Evolutionary conservation across 1,140 invertebrate genomes (phyloP), one percentile per base, ranked within the genome.

Genomic region (Vanessa atalanta): DNA sequence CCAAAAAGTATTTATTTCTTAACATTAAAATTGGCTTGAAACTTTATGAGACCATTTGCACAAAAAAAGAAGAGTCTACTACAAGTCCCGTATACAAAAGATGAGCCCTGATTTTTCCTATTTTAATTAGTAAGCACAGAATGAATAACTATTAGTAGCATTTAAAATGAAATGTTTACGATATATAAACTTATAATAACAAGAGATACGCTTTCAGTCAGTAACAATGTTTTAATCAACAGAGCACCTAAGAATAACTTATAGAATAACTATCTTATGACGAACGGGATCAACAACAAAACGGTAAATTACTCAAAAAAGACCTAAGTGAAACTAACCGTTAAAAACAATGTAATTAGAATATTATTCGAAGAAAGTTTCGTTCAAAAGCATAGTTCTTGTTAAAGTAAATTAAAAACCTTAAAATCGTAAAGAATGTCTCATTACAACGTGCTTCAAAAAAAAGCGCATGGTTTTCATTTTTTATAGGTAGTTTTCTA

Each of bases 391-490:
- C 23, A 6, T 20, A 50, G 50, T 15, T 37, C 5, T 6, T 5
- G 15, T 67, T n/a, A 23, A 55, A 43, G n/a, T 60, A 13, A 50
- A 47, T 67, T 9, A 47, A 65, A 47, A 26, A 55, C 47, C 4
- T 23, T 68, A 61, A 73, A 20, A 15, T 66, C 55, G 57, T 50
- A 51, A 61, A 50, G 57, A 67, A 61, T 15, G 11, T 15, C 60
- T 14, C 16, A 63, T 64, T 37, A 64, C 57, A 83, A 83, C 75
- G 79, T 83, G 81, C 75, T 76, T 65, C 50, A 37, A 55, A 55
- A 37, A 55, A 55, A 3, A 68, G 76, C 81, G 84, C 84, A 75
- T 86, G 82, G 83, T 80, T 53, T 26, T 9, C 0, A 7, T 3
- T 31, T 31, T 31, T 31, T 31, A 31, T 6, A 26, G 31, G 1